These are phyloP conservation scores for Ardeotis arabs DNA, from an alignment of 2,113 vertebrate species.

Conservation along the genomic window DNA sequence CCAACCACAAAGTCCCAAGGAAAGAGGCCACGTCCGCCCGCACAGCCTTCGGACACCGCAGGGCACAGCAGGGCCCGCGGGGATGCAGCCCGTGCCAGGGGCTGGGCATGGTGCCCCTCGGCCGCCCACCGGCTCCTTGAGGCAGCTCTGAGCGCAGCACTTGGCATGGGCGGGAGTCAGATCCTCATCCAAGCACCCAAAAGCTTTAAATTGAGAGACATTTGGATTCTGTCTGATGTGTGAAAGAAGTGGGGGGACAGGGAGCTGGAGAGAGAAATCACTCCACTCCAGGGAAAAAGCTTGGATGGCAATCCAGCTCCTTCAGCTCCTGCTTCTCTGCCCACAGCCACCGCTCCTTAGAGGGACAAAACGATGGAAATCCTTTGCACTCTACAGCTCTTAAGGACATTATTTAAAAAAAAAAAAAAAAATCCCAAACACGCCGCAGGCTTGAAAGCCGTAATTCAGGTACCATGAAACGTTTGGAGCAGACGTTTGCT, in stretches of 20 bases:
- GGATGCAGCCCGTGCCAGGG: accelerated
- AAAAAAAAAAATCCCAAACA: not conserved
- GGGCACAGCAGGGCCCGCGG: not conserved
- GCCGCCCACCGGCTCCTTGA: no score
- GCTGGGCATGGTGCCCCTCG: not conserved
- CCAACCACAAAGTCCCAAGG: not conserved
- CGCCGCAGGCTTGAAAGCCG: not conserved
- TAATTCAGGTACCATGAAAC: not conserved
- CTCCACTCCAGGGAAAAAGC: not conserved
- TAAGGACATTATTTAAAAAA: not conserved
- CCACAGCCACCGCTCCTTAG: not conserved
- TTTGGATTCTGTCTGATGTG: not conserved
- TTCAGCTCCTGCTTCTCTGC: conserved; percentile 34
- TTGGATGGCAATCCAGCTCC: conserved; percentile 7
- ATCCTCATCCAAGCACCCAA: not conserved
- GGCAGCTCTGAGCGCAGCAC: not conserved
- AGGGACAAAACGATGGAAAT: not conserved
- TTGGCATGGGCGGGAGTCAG: not conserved
- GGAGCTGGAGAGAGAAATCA: not conserved
- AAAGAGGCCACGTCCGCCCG: not conserved
- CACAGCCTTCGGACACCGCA: accelerated
- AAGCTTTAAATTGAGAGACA: not conserved
- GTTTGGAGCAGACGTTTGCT: not conserved
- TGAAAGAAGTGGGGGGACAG: not conserved
- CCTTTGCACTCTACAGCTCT: not conserved